A percentile compares a stretch with the other conserved stretches of the same genome.
These are phyloP conservation scores for Leptinotarsa peninsularis DNA, from an alignment of 2,888 invertebrate genomes.

Conservation along the genomic window DNA sequence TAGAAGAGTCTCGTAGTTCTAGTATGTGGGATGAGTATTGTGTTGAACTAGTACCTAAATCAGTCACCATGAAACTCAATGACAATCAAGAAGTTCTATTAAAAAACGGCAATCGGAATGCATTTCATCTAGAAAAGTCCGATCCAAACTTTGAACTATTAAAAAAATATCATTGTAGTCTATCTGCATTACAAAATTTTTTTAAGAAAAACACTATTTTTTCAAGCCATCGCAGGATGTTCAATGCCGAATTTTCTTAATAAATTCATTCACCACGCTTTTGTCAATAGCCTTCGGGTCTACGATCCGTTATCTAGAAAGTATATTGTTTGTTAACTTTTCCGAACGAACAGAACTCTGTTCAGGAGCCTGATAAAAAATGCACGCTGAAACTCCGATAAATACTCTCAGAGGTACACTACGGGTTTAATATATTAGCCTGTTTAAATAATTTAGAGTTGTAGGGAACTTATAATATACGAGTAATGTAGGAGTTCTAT, in stretches of 20 bases:
- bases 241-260: not conserved
- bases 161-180: too few species aligned
- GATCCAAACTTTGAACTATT: too few species aligned
- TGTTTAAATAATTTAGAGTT: not conserved
- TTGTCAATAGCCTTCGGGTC: not conserved
- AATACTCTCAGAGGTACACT: conserved; percentile 7
- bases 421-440: conserved; percentile 8
- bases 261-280: not conserved
- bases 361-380: not conserved
- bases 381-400: not conserved
- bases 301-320: not conserved
- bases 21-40: too few species aligned
- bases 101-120: too few species aligned
- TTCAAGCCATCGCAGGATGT: not conserved
- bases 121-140: too few species aligned
- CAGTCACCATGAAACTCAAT: too few species aligned
- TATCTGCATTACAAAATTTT: too few species aligned
- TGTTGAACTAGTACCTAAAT: too few species aligned
- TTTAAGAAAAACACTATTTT: not conserved
- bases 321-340: not conserved
- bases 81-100: too few species aligned
- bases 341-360: not conserved
- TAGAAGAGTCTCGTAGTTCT: too few species aligned
- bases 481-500: not conserved
- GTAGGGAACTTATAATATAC: not conserved